Evolutionary conservation across 2,113 vertebrate species (phyloP).

Genomic region (Opisthocomus hoazin): DNA sequence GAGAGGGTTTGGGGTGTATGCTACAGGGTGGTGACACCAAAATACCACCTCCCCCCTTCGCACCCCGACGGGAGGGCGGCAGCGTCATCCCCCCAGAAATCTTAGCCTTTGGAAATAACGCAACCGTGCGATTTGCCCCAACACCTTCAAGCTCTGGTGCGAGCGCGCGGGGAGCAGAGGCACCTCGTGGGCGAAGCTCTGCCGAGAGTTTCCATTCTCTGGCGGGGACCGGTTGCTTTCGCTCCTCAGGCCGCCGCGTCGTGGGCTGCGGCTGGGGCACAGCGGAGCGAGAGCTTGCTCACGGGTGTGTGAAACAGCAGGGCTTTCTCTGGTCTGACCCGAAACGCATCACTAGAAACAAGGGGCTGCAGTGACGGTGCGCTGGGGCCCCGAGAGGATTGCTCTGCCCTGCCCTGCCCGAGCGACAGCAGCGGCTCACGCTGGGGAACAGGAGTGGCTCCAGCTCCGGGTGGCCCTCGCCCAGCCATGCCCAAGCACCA

Average conservation of each 20-base stretch:
- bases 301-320: background rate
- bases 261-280: background rate
- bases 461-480: background rate
- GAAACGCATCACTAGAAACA: background rate
- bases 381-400: too few species aligned
- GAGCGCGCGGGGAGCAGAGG: too few species aligned
- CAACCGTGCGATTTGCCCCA: background rate
- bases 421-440: background rate
- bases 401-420: background rate
- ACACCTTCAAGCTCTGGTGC: too few species aligned
- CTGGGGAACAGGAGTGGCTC: background rate
- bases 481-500: background rate
- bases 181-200: background rate
- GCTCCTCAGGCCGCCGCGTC: rapidly evolving
- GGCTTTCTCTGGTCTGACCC: background rate
- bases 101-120: background rate
- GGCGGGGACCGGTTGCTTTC: background rate
- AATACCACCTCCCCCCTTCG: background rate
- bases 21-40: rapidly evolving
- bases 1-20: rapidly evolving
- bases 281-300: background rate
- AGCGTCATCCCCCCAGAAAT: background rate
- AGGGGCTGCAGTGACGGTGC: background rate
- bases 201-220: background rate
- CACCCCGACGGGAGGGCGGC: background rate